A percentile compares a stretch with the other conserved stretches of the same genome.
Evolutionary conservation across 2,113 vertebrate species (phyloP).

Genomic region (Colinus virginianus): DNA sequence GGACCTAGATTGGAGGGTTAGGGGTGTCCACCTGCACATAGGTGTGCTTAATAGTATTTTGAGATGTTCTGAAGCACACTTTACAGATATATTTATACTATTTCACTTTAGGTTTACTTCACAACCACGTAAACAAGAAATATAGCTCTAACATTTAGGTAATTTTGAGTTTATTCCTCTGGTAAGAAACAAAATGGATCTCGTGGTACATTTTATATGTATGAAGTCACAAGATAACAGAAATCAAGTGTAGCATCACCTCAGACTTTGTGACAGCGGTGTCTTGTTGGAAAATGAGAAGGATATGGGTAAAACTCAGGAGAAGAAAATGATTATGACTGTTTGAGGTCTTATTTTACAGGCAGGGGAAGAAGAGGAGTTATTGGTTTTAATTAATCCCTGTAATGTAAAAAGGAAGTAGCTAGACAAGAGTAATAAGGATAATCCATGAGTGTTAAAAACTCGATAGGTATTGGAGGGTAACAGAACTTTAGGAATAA

Average conservation of each 20-base stretch:
- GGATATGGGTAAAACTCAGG: background rate
- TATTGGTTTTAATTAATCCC: background rate
- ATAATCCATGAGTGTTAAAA: background rate
- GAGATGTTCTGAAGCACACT: background rate
- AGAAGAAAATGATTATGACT: background rate
- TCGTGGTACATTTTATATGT: background rate
- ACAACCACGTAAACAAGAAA: background rate
- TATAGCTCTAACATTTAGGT: background rate
- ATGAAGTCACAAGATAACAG: background rate
- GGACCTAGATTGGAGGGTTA: background rate
- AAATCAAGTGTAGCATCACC: background rate
- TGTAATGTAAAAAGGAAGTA: background rate
- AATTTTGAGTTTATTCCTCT: background rate
- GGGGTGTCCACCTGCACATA: rapidly evolving
- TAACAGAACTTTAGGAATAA: background rate
- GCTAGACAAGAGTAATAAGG: background rate
- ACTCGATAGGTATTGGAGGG: background rate
- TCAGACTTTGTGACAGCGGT: background rate
- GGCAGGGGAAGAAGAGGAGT: background rate
- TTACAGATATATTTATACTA: background rate
- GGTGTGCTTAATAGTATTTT: background rate
- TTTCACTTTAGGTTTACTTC: background rate
- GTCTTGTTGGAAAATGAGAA: background rate
- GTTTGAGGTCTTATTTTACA: background rate
- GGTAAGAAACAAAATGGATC: background rate